Evolutionary conservation across 2,113 vertebrate genomes (phyloP), one percentile per base, ranked within the genome.

Genomic region (Caranx ignobilis): DNA sequence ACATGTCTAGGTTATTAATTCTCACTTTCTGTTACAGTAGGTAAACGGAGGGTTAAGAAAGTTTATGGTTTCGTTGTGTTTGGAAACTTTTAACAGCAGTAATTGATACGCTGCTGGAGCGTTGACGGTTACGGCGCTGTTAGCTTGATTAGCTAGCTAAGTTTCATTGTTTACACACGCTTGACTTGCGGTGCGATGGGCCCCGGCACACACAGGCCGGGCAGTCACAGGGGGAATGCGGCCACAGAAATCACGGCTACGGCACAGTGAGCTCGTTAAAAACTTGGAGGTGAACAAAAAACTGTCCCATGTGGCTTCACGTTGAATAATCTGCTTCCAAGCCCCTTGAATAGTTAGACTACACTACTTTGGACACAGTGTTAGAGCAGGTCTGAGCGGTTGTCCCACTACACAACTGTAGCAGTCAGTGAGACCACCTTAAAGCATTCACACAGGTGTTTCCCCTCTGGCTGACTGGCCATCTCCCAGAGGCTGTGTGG

Each of bases 111-210:
- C 35, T 31, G 39, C 47, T 34, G 39, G 1, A 61, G 12, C 52
- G 2, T 48, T 69, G 83, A 66, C 76, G 77, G 19, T n/a, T 13
- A 1, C 52, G 13, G 16, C 35, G 88, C 64, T 31, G 92, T 90
- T 94, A 94, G 91, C 89, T 80, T 92, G 86, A 92, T 92, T 94
- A 92, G 88, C 91, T 87, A 65, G 87, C 89, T 86, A 86, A 88
- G 64, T 91, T 92, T 84, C 86, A 89, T 89, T 92, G 89, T 93
- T 91, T 90, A 92, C 87, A 91, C 90, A 92, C 81, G 91, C 88
- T 83, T 87, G 85, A 92, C 65, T 87, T 74, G 86, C 68, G 74
- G 62, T 55, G 82, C 75, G 76, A 60, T 3, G 83, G 83, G 74
- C 82, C 84, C n/a, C 45, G 21, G 19, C 47, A 13, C 56, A 11